phyloP scores from a whole-genome alignment of 2,113 vertebrate species.

The Cyanistes caeruleus region DNA sequence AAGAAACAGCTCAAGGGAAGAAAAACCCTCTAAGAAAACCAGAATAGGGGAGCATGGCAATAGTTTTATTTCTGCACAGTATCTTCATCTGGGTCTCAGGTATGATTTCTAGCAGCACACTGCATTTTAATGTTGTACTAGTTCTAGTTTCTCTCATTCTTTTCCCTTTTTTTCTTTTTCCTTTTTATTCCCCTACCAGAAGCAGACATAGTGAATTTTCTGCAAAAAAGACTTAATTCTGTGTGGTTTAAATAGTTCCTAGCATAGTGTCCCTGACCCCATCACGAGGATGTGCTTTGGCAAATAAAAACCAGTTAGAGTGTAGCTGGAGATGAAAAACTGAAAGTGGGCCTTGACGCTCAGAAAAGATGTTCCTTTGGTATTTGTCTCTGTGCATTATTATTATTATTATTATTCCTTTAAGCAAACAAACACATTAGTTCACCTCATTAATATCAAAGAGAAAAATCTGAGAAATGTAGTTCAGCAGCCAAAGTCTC shows the following conservation, averaged over 20 bases:
- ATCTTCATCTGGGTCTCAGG: not conserved
- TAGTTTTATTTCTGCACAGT: not conserved
- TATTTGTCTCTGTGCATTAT: not conserved
- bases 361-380: not conserved
- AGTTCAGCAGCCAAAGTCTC: constrained; percentile 39
- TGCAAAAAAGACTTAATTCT: not conserved
- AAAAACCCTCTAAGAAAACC: not conserved
- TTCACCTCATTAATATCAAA: constrained; percentile 67
- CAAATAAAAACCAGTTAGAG: not conserved
- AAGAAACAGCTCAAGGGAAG: not conserved
- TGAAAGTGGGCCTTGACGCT: not conserved
- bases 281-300: not conserved
- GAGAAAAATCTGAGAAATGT: constrained; percentile 57
- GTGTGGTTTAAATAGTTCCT: not conserved
- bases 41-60: not conserved
- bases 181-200: not conserved
- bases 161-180: not conserved
- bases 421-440: constrained; percentile 38
- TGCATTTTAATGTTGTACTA: not conserved
- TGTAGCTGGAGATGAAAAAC: not conserved
- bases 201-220: not conserved
- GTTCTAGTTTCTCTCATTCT: not conserved
- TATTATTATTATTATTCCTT: not conserved
- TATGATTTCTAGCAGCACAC: not conserved
- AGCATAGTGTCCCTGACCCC: not conserved